Percentiles rank a stretch among this genome's conserved stretches.
phyloP scores from a whole-genome alignment of 2,888 invertebrate species.

The Thera britannica region DNA sequence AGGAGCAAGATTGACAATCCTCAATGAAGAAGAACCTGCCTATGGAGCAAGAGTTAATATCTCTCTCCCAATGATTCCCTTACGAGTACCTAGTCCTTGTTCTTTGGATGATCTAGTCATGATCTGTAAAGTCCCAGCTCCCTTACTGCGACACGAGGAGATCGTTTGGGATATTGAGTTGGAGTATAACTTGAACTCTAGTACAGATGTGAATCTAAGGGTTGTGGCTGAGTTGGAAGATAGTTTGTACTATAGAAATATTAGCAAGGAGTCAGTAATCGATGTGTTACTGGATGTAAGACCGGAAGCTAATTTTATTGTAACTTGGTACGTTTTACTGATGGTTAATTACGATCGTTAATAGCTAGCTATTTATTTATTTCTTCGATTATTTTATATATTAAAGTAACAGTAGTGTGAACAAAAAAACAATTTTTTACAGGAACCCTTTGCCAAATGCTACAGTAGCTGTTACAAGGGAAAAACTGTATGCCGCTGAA shows the following conservation, averaged over 20 bases:
- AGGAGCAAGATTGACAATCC: conserved; percentile 62
- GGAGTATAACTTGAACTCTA: conserved; percentile 60
- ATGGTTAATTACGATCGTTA: not conserved
- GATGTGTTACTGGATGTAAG: conserved; percentile 54
- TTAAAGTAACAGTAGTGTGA: not conserved
- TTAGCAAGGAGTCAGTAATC: conserved; percentile 50
- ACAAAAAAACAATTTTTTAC: not conserved
- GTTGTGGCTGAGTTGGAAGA: conserved; percentile 60
- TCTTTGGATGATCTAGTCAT: conserved; percentile 58
- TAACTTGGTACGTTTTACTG: conserved; percentile 61
- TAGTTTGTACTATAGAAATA: conserved; percentile 56
- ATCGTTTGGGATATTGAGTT: conserved; percentile 68
- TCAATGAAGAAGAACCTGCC: conserved; percentile 72
- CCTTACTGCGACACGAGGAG: conserved; percentile 58
- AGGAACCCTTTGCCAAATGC: conserved; percentile 67
- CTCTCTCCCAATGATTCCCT: conserved; percentile 61
- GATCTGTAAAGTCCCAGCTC: conserved; percentile 66
- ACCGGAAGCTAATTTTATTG: conserved; percentile 58
- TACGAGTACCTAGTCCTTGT: conserved; percentile 67
- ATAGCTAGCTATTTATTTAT: no score
- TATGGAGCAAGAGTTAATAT: conserved; percentile 68
- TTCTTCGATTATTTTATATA: no score
- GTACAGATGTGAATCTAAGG: conserved; percentile 48
- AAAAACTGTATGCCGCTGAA: conserved; percentile 53
- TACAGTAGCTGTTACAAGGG: conserved; percentile 64